Evolutionary conservation across 1,140 invertebrate genomes (phyloP).

Genomic region (Diachasma alloeum): DNA sequence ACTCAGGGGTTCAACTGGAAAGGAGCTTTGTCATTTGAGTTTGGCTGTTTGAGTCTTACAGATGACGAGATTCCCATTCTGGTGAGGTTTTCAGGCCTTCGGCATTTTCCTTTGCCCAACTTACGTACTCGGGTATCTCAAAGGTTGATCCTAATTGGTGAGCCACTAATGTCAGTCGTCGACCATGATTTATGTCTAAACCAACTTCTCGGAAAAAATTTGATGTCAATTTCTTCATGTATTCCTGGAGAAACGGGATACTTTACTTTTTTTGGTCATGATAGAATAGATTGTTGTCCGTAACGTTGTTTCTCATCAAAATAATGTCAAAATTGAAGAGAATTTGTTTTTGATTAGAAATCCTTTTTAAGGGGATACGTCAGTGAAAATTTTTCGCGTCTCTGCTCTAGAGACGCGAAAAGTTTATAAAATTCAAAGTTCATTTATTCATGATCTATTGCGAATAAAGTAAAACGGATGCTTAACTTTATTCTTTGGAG

Average conservation of each 20-base stretch:
- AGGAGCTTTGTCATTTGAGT: not conserved
- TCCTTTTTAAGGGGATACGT: too few relatives aligned
- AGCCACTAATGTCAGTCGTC: conserved; percentile 60
- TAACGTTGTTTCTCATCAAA: too few relatives aligned
- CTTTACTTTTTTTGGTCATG: too few relatives aligned
- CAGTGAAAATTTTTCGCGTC: too few relatives aligned
- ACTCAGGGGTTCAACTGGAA: not conserved
- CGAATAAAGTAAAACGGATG: too few relatives aligned
- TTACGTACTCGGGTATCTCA: conserved; percentile 43
- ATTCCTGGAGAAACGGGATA: conserved; percentile 39
- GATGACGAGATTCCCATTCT: conserved; percentile 16
- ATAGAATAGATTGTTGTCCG: too few relatives aligned
- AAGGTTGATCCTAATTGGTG: conserved; percentile 53
- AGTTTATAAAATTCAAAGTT: too few relatives aligned
- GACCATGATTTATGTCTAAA: conserved; percentile 50
- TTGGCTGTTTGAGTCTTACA: conserved; percentile 5
- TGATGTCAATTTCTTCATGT: conserved; percentile 48
- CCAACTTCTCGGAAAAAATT: conserved; percentile 43
- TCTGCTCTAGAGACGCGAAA: too few relatives aligned
- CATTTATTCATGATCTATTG: too few relatives aligned
- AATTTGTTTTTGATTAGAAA: too few relatives aligned
- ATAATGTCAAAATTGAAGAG: too few relatives aligned
- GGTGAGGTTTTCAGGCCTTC: conserved; percentile 10
- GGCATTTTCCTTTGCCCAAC: conserved; percentile 40
- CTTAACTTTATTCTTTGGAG: too few relatives aligned